phyloP scores from a whole-genome alignment of 1,140 invertebrate genomes.

The Microplitis demolitor region DNA sequence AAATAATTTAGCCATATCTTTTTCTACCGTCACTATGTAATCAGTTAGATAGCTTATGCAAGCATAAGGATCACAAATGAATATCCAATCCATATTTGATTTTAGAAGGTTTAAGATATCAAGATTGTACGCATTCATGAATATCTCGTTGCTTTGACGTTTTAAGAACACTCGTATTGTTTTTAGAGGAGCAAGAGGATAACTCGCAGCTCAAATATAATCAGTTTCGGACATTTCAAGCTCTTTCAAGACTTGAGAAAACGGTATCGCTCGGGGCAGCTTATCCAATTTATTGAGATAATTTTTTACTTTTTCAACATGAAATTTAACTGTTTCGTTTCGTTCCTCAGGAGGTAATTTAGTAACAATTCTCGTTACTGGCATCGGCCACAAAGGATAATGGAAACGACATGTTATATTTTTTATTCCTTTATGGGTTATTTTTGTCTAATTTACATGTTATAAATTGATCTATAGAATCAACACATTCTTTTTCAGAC shows the following conservation, averaged over 20 bases:
- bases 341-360: not conserved
- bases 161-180: not conserved
- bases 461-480: not conserved
- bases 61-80: not conserved
- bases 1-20: no score
- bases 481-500: not conserved
- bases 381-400: not conserved
- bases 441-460: not conserved
- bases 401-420: not conserved
- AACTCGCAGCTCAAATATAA: not conserved
- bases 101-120: not conserved
- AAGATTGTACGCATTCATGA: not conserved
- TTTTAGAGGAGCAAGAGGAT: not conserved
- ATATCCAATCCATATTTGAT: conserved; percentile 7
- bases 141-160: not conserved
- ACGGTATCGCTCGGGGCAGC: not conserved
- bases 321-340: not conserved
- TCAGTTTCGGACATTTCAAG: not conserved
- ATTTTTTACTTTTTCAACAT: not conserved
- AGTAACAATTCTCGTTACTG: not conserved
- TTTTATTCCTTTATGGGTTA: not conserved
- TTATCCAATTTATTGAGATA: not conserved
- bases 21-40: no score
- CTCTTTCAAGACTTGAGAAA: not conserved
- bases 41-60: not conserved